A percentile compares a stretch with the other conserved stretches of the same genome.
Evolutionary conservation across 1,140 invertebrate genomes (phyloP).

Genomic region (Globodera ellingtonae): DNA sequence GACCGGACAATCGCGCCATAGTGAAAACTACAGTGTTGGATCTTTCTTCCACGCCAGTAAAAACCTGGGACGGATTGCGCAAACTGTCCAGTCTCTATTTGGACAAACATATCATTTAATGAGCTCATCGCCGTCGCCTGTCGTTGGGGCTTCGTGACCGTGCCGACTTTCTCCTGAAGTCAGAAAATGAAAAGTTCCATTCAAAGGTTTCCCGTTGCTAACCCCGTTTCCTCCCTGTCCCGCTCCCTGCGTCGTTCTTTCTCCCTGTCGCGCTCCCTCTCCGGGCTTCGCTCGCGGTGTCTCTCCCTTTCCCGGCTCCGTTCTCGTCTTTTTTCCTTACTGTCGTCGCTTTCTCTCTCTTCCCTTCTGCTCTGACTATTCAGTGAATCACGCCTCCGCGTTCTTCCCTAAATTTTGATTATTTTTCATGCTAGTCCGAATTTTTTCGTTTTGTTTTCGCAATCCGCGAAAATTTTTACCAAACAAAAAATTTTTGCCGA

Average conservation of each 20-base stretch:
- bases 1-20: no score
- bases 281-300: not conserved
- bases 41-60: no score
- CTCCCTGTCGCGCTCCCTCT: not conserved
- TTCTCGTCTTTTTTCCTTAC: not conserved
- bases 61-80: no score
- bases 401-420: not conserved
- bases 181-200: not conserved
- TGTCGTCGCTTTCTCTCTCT: not conserved
- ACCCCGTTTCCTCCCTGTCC: not conserved
- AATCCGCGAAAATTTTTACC: not conserved
- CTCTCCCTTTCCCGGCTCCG: not conserved
- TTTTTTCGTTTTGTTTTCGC: not conserved
- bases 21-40: no score
- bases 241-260: not conserved
- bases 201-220: not conserved
- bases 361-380: not conserved
- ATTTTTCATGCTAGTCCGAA: not conserved
- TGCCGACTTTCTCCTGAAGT: conserved; percentile 11
- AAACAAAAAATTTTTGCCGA: no score
- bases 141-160: conserved; percentile 4
- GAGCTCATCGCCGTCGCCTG: not conserved
- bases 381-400: not conserved
- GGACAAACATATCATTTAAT: no score
- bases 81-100: no score